A percentile compares a stretch with the other conserved stretches of the same genome.
Conservation (phyloP, 1,140 invertebrate species). For the Musca vetustissima region DNA sequence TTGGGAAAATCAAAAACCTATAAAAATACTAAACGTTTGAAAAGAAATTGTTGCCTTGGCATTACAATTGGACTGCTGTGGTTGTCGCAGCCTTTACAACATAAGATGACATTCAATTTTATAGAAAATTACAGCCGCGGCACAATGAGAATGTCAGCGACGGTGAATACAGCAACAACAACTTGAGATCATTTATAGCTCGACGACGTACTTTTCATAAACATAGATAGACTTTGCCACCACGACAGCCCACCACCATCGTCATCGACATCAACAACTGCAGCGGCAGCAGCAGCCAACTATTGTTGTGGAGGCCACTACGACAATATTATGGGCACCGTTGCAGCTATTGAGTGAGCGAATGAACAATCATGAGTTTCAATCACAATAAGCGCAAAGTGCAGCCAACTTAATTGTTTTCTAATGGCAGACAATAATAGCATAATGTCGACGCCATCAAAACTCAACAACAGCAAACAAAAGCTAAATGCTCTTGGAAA, state of each 20-base stretch:
- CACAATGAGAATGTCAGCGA: not conserved
- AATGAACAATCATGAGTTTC: slow-evolving; percentile 18
- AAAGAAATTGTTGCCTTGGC: too few species aligned
- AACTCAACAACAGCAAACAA: slow-evolving; percentile 10
- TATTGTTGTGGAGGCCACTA: not conserved
- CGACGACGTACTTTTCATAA: slow-evolving; percentile 11
- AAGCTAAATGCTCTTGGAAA: not conserved
- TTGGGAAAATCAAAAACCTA: too few species aligned
- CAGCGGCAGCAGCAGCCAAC: not conserved
- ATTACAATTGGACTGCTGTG: too few species aligned
- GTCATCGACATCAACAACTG: not conserved
- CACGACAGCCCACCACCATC: too few species aligned
- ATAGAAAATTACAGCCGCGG: not conserved
- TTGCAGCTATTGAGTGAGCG: not conserved
- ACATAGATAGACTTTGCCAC: slow-evolving; percentile 3
- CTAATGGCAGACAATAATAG: slow-evolving; percentile 23
- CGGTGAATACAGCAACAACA: too few species aligned
- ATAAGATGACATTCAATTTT: slow-evolving; percentile 7
- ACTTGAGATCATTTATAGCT: slow-evolving; percentile 17
- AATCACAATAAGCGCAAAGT: slow-evolving; percentile 23
- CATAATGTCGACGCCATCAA: slow-evolving; percentile 23
- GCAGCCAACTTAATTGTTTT: slow-evolving; percentile 23
- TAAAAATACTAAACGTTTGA: too few species aligned
- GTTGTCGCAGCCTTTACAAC: too few species aligned
- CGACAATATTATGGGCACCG: not conserved